Percentiles rank a stretch among this genome's conserved stretches.
Conservation (phyloP, 2,888 invertebrate genomes). For the Cyrtodaria siliqua region DNA sequence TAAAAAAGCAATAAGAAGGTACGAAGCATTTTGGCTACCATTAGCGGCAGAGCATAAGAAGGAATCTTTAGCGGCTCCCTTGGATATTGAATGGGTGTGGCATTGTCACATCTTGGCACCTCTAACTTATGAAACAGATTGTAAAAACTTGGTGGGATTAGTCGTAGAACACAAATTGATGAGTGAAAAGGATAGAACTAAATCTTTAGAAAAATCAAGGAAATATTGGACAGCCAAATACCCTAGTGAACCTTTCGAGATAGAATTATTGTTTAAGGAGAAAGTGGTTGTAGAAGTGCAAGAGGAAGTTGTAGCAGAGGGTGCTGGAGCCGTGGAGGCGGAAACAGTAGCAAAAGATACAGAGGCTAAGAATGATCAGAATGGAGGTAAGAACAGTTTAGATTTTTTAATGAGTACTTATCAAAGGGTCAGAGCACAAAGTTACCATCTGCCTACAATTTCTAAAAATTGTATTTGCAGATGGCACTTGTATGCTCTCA, state of each 20-base stretch:
- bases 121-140: slow-evolving; percentile 80
- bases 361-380: slow-evolving; percentile 25
- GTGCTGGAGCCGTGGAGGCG: slow-evolving; percentile 19
- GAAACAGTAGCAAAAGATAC: slow-evolving; percentile 8
- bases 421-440: no score
- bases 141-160: slow-evolving; percentile 75
- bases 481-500: no score
- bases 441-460: no score
- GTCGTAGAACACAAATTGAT: slow-evolving; percentile 86
- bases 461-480: no score
- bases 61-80: slow-evolving; percentile 85
- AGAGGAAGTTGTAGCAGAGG: slow-evolving; percentile 17
- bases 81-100: slow-evolving; percentile 87
- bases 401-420: no score
- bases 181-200: slow-evolving; percentile 76
- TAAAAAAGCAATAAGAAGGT: slow-evolving; percentile 86
- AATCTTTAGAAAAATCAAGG: slow-evolving; percentile 75
- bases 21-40: slow-evolving; percentile 87
- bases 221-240: slow-evolving; percentile 80
- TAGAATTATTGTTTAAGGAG: slow-evolving; percentile 65
- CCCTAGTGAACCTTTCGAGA: slow-evolving; percentile 80
- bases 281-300: slow-evolving; percentile 23
- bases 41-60: slow-evolving; percentile 83
- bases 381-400: neutral
- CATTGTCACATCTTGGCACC: slow-evolving; percentile 86